Percentiles rank a stretch among this genome's conserved stretches.
Evolutionary conservation across 1,140 invertebrate genomes (phyloP).

Genomic region (Asobara japonica): DNA sequence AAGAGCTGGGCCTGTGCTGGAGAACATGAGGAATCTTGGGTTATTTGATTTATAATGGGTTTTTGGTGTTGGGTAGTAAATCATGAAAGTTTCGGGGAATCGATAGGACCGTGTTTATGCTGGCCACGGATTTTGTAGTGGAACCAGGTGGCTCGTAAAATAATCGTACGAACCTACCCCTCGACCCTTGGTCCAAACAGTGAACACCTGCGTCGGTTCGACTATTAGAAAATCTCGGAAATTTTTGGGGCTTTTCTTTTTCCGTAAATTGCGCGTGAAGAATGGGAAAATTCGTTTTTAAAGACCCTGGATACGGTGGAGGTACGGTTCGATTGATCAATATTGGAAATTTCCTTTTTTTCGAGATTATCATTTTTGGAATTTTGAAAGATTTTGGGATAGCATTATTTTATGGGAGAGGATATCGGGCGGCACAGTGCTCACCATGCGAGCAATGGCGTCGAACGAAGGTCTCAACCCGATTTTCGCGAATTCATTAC

Average conservation of each 20-base stretch:
- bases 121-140: conserved; percentile 25
- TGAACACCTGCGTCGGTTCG: conserved; percentile 19
- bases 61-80: conserved; percentile 21
- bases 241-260: neutral
- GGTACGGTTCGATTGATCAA: too few relatives aligned
- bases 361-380: too few relatives aligned
- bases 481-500: neutral
- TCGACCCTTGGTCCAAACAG: conserved; percentile 32
- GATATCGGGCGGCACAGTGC: too few relatives aligned
- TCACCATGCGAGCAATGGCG: too few relatives aligned
- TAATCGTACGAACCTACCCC: conserved; percentile 49
- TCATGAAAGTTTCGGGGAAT: conserved; percentile 39
- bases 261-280: neutral
- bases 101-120: conserved; percentile 36
- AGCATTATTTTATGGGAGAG: too few relatives aligned
- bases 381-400: too few relatives aligned
- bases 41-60: conserved; percentile 16
- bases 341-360: too few relatives aligned
- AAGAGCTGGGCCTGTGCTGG: neutral
- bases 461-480: too few relatives aligned
- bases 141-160: conserved; percentile 54
- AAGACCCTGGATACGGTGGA: too few relatives aligned
- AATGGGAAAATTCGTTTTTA: too few relatives aligned
- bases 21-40: neutral
- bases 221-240: neutral